A percentile compares a stretch with the other conserved stretches of the same genome.
Evolutionary conservation across 53 echinoderm and acorn worm species (phyloP).

Genomic region (Holothuria scabra): DNA sequence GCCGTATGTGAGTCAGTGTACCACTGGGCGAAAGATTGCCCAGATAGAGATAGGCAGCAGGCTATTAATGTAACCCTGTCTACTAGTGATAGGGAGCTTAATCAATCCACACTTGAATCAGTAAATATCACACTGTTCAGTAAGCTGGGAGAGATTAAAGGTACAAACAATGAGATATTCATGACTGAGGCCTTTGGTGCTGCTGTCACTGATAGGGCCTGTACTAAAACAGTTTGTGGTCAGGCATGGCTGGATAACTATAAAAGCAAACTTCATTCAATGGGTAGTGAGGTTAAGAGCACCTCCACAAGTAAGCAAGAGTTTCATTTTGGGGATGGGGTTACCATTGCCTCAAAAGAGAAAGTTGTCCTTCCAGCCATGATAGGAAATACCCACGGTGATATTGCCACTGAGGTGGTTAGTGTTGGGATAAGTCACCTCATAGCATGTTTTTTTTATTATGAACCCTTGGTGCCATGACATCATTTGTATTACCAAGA

Average conservation of each 20-base stretch:
- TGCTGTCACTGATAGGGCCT: slow-evolving; percentile 30
- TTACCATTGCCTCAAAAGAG: not conserved
- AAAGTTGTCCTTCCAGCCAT: slow-evolving; percentile 10
- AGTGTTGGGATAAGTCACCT: too few species aligned
- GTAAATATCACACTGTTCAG: slow-evolving; percentile 42
- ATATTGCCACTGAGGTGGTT: too few species aligned
- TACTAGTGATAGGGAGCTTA: not conserved
- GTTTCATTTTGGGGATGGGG: slow-evolving; percentile 26
- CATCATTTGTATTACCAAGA: too few species aligned
- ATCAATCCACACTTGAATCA: not conserved
- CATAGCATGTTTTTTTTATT: too few species aligned
- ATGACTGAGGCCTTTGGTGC: slow-evolving; percentile 31
- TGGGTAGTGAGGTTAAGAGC: not conserved
- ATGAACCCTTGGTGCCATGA: too few species aligned
- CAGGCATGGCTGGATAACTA: slow-evolving; percentile 13
- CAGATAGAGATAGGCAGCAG: slow-evolving; percentile 3
- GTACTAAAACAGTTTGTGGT: slow-evolving; percentile 46
- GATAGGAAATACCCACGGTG: not conserved
- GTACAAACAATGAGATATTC: slow-evolving; percentile 8
- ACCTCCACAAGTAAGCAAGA: slow-evolving; percentile 11
- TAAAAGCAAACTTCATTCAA: not conserved
- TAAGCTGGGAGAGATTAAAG: not conserved
- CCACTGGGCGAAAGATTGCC: slow-evolving; percentile 41
- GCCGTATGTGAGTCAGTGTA: slow-evolving; percentile 27
- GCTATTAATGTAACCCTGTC: not conserved